Percentiles rank a stretch among this genome's conserved stretches.
Evolutionary conservation across 2,797 vertebrate genomes (phyloP).

Genomic region (Morus bassanus): DNA sequence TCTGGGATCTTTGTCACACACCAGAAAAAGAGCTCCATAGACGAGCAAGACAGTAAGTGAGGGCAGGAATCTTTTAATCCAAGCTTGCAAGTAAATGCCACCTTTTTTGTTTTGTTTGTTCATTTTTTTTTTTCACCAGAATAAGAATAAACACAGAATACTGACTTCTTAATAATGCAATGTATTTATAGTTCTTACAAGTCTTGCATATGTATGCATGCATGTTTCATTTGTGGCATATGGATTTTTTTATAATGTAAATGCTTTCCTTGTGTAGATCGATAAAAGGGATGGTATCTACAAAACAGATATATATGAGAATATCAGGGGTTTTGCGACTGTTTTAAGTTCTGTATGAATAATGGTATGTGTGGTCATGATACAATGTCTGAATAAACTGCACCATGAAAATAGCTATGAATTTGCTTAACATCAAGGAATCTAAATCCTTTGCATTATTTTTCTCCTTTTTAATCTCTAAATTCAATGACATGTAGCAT

Average conservation of each 20-base stretch:
- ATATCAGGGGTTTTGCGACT: not conserved
- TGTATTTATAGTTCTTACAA: not conserved
- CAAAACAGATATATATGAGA: not conserved
- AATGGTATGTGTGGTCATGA: not conserved
- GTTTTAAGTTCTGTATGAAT: not conserved
- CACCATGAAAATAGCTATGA: not conserved
- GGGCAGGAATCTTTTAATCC: not conserved
- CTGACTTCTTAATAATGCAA: not conserved
- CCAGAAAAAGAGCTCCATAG: not conserved
- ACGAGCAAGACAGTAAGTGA: not conserved
- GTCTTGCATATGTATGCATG: rapidly evolving
- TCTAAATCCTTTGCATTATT: not conserved
- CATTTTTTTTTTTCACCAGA: not conserved
- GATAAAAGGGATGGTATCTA: not conserved
- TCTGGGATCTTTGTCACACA: not conserved
- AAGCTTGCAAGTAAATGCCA: not conserved
- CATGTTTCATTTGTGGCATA: not conserved
- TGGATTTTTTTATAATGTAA: not conserved
- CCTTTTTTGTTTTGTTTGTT: not conserved
- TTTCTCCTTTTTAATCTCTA: not conserved
- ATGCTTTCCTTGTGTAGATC: not conserved
- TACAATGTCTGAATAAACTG: not conserved
- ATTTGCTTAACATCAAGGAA: not conserved
- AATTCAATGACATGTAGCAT: not conserved
- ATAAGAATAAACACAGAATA: not conserved